Evolutionary conservation across 2,888 invertebrate species (phyloP).

Genomic region (Callimorpha dominula): DNA sequence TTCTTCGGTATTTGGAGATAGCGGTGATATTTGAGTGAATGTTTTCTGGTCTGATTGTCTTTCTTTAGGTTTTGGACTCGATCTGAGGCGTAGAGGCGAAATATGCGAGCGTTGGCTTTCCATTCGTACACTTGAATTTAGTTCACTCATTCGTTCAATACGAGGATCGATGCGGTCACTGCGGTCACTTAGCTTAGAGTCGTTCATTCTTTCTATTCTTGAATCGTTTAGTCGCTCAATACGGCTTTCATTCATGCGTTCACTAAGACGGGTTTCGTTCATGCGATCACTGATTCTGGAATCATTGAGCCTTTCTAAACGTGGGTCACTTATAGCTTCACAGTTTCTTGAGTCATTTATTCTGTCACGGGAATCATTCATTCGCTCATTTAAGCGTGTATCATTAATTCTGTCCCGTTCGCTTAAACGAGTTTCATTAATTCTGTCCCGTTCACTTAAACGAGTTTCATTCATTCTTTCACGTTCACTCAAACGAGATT

Average conservation of each 20-base stretch:
- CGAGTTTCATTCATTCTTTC: conserved; percentile 48
- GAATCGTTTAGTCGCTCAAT: conserved; percentile 57
- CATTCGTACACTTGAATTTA: conserved; percentile 74
- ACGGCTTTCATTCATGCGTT: conserved; percentile 60
- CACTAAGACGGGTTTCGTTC: conserved; percentile 66
- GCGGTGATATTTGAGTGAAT: conserved; percentile 73
- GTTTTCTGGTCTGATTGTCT: conserved; percentile 60
- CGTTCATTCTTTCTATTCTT: conserved; percentile 62
- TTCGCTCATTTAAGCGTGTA: conserved; percentile 40
- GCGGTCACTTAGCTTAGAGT: conserved; percentile 58
- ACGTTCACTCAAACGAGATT: conserved; percentile 46
- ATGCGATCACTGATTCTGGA: conserved; percentile 66
- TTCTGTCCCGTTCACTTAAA: conserved; percentile 48
- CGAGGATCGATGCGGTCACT: conserved; percentile 52
- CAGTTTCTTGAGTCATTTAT: conserved; percentile 52
- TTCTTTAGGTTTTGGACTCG: conserved; percentile 71
- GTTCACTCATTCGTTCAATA: conserved; percentile 68
- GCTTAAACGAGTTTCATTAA: conserved; percentile 40
- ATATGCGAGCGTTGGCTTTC: conserved; percentile 72
- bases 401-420: conserved; percentile 44
- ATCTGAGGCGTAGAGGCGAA: conserved; percentile 70
- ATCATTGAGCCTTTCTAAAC: conserved; percentile 52
- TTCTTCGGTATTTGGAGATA: conserved; percentile 81
- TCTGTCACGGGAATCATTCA: conserved; percentile 58
- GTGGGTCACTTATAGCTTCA: conserved; percentile 63